These are phyloP conservation scores for Lasioglossum albipes DNA, from an alignment of 1,140 invertebrate genomes.

Conservation along the genomic window DNA sequence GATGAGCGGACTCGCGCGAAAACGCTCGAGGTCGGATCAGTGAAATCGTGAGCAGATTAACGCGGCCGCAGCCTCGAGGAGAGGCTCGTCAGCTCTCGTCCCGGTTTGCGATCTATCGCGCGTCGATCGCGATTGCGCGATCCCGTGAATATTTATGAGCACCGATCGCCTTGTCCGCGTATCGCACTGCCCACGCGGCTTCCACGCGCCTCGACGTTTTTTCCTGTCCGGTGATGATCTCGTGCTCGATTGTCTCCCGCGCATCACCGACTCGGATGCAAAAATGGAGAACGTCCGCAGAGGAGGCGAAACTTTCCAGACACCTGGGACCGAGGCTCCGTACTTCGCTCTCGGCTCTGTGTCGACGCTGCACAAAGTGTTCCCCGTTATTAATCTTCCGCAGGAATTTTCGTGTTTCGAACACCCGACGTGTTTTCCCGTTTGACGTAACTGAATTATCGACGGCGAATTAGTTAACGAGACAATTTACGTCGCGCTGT, in stretches of 20 bases:
- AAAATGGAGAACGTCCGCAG: background rate
- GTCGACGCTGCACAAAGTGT: background rate
- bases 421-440: too few species aligned
- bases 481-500: too few species aligned
- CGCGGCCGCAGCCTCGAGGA: constrained; percentile 15
- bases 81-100: background rate
- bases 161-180: background rate
- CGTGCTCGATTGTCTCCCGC: too few species aligned
- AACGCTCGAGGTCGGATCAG: background rate
- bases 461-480: too few species aligned
- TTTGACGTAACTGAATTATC: too few species aligned
- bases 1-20: background rate
- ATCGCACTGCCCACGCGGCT: background rate
- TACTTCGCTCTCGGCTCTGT: background rate
- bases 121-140: constrained; percentile 3
- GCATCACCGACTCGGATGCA: background rate
- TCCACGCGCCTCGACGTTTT: background rate
- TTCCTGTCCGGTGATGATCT: background rate
- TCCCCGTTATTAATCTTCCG: too few species aligned
- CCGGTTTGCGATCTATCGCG: background rate
- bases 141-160: constrained; percentile 34
- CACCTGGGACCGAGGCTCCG: background rate
- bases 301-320: background rate
- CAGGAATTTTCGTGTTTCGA: too few species aligned
- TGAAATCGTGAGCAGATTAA: constrained; percentile 28